Base-by-base conservation (phyloP, 2,888 invertebrate genomes). In the Calephelis perditalis region DNA sequence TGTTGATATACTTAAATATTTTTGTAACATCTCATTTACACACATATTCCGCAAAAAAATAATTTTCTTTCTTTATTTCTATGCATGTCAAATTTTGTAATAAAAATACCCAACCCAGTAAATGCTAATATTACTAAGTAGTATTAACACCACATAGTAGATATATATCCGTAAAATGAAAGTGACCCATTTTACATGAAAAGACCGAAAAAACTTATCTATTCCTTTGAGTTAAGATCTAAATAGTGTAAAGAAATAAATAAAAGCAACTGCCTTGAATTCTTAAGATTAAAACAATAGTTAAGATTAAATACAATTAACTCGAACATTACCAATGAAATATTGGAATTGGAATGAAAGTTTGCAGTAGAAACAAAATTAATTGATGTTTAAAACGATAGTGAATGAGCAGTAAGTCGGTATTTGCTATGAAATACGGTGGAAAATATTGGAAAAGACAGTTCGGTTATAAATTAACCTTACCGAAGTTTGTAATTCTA, bases 201-300 rank as follows among this genome's bases (percentile, higher is more conserved):
- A 52, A 52, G 10, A 26, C 49, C 15, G 49, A 52, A 52, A 26
- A 26, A 26, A 2, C 52, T 54, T 54, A 54, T 54, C 52, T 54
- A 0, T 36, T 54, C 35, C 10, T 54, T 54, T 54, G 10, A 52
- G 52, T 35, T 36, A 49, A 52, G 11, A 52, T 52, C 35, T 52
- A 36, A 52, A 52, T 35, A 52, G 52, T 35, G 49, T 36, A 3
- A 11, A 35, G 35, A 7, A 35, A 35, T 35, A 11, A 52, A 52
- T 11, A 52, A 52, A 52, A 35, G 10, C 35, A 15, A 15, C 12
- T 15, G 10, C 9, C 49, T 15, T 26, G 49, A 49, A 49, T 49
- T 49, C 5, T 49, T 9, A 10, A 49, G 49, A 49, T 26, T 10
- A 49, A 9, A 35, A 49, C 26, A 40, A 40, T 26, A 15, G 15